Conservation (phyloP, 2,113 vertebrate species). For the Tupaia chinensis region DNA sequence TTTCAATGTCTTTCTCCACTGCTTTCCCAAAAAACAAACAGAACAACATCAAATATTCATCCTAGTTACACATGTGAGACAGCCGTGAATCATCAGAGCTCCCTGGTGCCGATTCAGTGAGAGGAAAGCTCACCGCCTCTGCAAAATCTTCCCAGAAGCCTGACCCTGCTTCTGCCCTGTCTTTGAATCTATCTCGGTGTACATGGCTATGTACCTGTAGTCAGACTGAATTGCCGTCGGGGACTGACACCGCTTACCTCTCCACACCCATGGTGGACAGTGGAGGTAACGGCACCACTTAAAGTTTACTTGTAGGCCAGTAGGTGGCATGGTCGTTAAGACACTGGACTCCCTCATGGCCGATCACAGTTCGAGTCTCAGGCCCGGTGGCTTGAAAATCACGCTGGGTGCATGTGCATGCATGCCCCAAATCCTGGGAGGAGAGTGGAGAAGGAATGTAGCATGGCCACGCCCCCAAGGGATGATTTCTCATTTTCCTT, state of each 20-base stretch:
- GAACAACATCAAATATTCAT: not conserved
- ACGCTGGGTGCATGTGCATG: no score
- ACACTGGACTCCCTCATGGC: no score
- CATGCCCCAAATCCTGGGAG: no score
- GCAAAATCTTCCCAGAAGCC: not conserved
- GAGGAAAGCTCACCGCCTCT: conserved; percentile 31
- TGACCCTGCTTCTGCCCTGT: not conserved
- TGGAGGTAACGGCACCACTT: rapidly evolving
- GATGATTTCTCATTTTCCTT: no score
- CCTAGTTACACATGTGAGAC: not conserved
- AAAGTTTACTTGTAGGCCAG: not conserved
- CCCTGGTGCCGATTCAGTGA: not conserved
- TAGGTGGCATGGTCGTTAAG: no score
- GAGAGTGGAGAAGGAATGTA: no score
- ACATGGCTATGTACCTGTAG: rapidly evolving
- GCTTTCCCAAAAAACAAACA: not conserved
- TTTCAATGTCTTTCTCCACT: not conserved
- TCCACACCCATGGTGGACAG: not conserved
- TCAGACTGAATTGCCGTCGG: not conserved
- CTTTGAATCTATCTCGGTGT: not conserved
- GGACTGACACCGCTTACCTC: rapidly evolving
- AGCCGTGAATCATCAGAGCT: not conserved
- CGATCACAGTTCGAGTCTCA: no score
- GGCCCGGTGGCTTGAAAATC: no score
- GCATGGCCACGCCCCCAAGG: no score